Conservation (phyloP, 1,140 invertebrate species). For the Argopecten irradians region DNA sequence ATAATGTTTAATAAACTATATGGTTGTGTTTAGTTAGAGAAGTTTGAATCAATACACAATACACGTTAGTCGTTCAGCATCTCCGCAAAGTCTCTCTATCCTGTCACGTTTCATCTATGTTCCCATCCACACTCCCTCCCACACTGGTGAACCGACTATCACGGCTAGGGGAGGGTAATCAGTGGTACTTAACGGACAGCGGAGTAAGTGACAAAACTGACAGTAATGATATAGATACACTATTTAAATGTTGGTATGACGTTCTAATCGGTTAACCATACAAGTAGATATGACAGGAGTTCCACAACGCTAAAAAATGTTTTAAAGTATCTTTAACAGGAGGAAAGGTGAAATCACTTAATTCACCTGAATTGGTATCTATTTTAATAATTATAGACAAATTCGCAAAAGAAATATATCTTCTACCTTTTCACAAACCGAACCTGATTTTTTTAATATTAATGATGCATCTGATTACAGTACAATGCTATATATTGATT, state of each 20-base stretch:
- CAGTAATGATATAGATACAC: background rate
- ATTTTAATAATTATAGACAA: no score
- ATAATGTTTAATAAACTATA: constrained; percentile 13
- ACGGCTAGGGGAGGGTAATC: background rate
- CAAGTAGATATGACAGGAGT: background rate
- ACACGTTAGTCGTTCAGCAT: background rate
- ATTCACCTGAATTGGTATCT: no score
- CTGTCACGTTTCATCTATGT: background rate
- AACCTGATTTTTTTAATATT: no score
- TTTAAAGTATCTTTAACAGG: no score
- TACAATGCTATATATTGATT: no score
- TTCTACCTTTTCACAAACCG: no score
- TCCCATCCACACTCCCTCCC: background rate
- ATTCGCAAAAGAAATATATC: no score
- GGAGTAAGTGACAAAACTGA: background rate
- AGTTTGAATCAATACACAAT: background rate
- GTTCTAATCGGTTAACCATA: background rate
- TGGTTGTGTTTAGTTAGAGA: background rate
- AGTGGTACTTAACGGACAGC: background rate
- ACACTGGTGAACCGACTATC: background rate
- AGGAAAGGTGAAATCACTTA: no score
- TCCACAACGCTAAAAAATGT: no score
- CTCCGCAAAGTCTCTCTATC: background rate
- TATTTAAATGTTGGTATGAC: background rate
- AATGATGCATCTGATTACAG: no score